A percentile compares a stretch with the other conserved stretches of the same genome.
Conservation (phyloP, 2,888 invertebrate genomes). For the Caenorhabditis auriculariae region DNA sequence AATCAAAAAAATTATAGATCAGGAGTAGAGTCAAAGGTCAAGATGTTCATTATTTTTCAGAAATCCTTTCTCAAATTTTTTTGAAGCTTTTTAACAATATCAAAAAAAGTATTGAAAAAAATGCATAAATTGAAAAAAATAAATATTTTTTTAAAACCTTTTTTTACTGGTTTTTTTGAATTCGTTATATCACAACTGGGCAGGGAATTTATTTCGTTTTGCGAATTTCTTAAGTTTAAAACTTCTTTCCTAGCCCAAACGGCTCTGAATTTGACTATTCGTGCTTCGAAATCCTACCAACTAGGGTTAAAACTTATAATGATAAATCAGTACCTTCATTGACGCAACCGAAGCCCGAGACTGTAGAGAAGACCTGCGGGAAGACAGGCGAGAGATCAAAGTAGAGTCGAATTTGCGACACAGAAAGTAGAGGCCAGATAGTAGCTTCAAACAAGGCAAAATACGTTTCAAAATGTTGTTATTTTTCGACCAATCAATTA, state of each 20-base stretch:
- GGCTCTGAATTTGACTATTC: too few species aligned
- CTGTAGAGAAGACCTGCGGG: slow-evolving; percentile 18
- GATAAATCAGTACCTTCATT: too few species aligned
- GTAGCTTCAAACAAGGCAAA: slow-evolving; percentile 23
- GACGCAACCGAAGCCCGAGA: slow-evolving; percentile 13
- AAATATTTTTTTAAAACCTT: not conserved
- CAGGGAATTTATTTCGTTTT: not conserved
- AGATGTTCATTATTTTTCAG: too few species aligned
- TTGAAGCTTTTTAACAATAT: not conserved
- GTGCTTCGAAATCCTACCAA: too few species aligned
- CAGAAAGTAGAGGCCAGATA: slow-evolving; percentile 20
- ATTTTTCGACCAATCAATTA: not conserved
- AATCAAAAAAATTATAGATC: too few species aligned
- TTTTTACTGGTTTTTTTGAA: not conserved
- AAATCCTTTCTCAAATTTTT: too few species aligned
- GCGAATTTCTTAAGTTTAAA: not conserved
- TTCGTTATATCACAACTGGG: not conserved
- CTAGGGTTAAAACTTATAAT: too few species aligned
- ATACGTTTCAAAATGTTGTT: too few species aligned
- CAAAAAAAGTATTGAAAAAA: not conserved
- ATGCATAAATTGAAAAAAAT: not conserved
- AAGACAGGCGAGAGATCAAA: slow-evolving; percentile 22
- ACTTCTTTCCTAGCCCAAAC: too few species aligned
- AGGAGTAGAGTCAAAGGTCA: too few species aligned
- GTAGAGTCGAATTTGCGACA: slow-evolving; percentile 27